phyloP scores from a whole-genome alignment of 2,888 invertebrate genomes.

The Deilephila porcellus region DNA sequence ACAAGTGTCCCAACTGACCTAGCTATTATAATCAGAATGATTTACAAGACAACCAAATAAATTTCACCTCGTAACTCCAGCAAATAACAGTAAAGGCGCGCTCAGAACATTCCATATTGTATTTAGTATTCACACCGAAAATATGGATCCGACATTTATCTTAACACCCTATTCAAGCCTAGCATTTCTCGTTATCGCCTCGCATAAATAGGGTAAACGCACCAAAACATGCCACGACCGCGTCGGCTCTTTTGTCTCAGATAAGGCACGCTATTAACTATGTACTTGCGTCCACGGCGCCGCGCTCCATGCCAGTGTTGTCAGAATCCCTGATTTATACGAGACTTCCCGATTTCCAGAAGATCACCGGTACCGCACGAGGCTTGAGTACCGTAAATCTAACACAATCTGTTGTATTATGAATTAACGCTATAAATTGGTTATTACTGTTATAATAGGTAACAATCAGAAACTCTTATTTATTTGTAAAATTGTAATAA shows the following conservation, averaged over 20 bases:
- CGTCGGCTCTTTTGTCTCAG: slow-evolving; percentile 67
- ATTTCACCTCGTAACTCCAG: background rate
- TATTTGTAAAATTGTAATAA: background rate
- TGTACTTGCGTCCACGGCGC: slow-evolving; percentile 46
- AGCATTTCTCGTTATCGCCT: slow-evolving; percentile 45
- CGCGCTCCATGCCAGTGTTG: slow-evolving; percentile 31
- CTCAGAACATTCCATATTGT: slow-evolving; percentile 1
- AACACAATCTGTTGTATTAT: background rate
- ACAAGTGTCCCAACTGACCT: no score
- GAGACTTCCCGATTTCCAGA: slow-evolving; percentile 7
- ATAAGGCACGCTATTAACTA: slow-evolving; percentile 61
- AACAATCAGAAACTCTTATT: background rate
- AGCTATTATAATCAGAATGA: background rate
- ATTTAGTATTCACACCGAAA: slow-evolving; percentile 29
- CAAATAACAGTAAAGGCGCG: slow-evolving; percentile 9
- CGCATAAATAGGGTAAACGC: slow-evolving; percentile 53
- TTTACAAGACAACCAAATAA: background rate
- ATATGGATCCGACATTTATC: slow-evolving; percentile 44
- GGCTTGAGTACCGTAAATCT: background rate
- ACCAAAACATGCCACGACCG: slow-evolving; percentile 47
- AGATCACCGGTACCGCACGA: background rate
- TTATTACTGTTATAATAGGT: background rate
- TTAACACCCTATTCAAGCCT: slow-evolving; percentile 47
- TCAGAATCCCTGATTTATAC: slow-evolving; percentile 17
- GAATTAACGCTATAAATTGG: background rate